A percentile compares a stretch with the other conserved stretches of the same genome.
Conservation (phyloP, 1,140 invertebrate species). For the Camponotus vicinus region DNA sequence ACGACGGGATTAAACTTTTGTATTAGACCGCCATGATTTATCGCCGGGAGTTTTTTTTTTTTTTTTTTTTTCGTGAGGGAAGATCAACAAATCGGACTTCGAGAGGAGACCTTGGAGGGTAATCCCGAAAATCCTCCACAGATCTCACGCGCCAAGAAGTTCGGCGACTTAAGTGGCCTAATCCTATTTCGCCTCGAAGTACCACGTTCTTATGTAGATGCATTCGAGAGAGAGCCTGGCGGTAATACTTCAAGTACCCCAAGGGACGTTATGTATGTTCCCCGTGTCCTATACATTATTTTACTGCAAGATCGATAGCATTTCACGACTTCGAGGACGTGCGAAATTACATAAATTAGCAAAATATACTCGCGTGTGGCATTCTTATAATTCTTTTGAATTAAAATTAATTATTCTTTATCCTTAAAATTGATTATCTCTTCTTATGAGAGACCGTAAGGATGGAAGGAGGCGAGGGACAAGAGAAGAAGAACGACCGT, state of each 20-base stretch:
- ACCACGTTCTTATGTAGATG: conserved; percentile 48
- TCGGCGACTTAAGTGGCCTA: conserved; percentile 2
- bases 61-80: too few relatives aligned
- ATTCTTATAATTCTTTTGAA: neutral
- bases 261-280: neutral
- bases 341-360: neutral
- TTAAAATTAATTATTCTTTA: neutral
- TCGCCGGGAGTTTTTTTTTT: neutral
- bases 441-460: neutral
- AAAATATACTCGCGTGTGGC: neutral
- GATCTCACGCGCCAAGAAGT: neutral
- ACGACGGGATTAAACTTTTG: conserved; percentile 19
- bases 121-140: neutral
- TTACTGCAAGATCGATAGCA: neutral
- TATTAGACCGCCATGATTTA: conserved; percentile 38
- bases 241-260: neutral
- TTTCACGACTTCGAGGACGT: neutral
- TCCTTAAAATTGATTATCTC: neutral
- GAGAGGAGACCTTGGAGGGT: neutral
- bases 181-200: conserved; percentile 27
- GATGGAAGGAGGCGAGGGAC: too few relatives aligned
- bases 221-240: neutral
- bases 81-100: conserved; percentile 1
- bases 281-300: neutral
- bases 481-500: too few relatives aligned